Percentiles rank a stretch among this genome's conserved stretches.
Conservation (phyloP, 2,888 invertebrate genomes). For the Gymnosoma rotundatum region DNA sequence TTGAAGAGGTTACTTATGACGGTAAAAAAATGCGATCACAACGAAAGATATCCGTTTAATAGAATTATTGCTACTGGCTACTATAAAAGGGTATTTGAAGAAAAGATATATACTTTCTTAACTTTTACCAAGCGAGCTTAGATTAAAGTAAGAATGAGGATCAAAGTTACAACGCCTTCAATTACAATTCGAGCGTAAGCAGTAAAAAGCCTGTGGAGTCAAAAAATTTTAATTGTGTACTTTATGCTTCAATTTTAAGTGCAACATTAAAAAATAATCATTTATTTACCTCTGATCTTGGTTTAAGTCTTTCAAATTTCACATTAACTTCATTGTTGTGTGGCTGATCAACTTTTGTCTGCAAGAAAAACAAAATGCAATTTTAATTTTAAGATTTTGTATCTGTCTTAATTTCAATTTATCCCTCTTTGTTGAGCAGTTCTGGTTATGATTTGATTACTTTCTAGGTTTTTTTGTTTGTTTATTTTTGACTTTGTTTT, state of each 20-base stretch:
- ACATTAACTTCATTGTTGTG: constrained; percentile 34
- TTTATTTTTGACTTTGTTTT: constrained; percentile 4
- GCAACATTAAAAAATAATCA: constrained; percentile 34
- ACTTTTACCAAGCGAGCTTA: too few relatives aligned
- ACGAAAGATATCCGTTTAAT: too few relatives aligned
- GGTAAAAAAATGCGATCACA: too few relatives aligned
- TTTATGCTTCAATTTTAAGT: not conserved
- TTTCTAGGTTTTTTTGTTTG: constrained; percentile 2
- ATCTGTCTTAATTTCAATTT: constrained; percentile 52
- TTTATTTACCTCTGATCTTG: constrained; percentile 13
- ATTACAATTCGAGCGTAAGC: too few relatives aligned
- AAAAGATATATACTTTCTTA: too few relatives aligned
- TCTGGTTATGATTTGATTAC: constrained; percentile 39
- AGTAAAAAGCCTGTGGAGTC: not conserved
- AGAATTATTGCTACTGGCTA: too few relatives aligned
- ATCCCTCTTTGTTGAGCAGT: not conserved
- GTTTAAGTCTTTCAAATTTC: constrained; percentile 20
- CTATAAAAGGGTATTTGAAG: too few relatives aligned
- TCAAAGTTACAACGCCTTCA: too few relatives aligned
- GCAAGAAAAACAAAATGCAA: constrained; percentile 25
- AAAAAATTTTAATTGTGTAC: not conserved
- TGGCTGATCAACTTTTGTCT: constrained; percentile 17
- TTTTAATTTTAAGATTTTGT: constrained; percentile 49
- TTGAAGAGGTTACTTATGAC: too few relatives aligned
- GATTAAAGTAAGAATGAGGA: too few relatives aligned